phyloP scores from a whole-genome alignment of 1,140 invertebrate species.

The Drosophila burlai region DNA sequence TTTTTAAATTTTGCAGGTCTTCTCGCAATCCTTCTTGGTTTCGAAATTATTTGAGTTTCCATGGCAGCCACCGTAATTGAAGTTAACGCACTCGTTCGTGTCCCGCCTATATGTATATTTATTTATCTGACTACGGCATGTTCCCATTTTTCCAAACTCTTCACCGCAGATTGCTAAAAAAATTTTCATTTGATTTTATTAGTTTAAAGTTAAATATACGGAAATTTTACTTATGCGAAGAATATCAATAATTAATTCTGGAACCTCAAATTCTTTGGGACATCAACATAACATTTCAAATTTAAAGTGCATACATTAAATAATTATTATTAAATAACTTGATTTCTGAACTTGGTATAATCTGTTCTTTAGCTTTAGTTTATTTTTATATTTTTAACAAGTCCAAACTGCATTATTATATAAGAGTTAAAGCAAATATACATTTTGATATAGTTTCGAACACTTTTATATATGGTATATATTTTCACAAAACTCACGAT shows the following conservation, averaged over 20 bases:
- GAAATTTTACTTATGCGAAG: not conserved
- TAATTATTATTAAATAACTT: no score
- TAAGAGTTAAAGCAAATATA: no score
- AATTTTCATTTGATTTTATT: not conserved
- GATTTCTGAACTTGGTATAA: no score
- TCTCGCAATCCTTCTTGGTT: constrained; percentile 88
- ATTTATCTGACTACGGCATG: constrained; percentile 3
- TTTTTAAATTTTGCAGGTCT: constrained; percentile 86
- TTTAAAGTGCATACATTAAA: no score
- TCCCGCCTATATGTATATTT: constrained; percentile 56
- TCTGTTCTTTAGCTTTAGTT: no score
- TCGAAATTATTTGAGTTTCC: constrained; percentile 93
- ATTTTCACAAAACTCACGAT: constrained; percentile 47
- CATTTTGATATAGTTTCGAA: no score
- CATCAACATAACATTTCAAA: no score
- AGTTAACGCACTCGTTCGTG: constrained; percentile 85
- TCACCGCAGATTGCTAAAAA: constrained; percentile 60
- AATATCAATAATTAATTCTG: no score
- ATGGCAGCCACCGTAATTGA: constrained; percentile 92
- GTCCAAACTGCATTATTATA: not conserved
- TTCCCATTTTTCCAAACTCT: constrained; percentile 49
- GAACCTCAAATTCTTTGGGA: no score
- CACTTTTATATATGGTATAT: not conserved
- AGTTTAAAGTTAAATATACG: not conserved
- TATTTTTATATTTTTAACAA: not conserved